phyloP scores from a whole-genome alignment of 2,888 invertebrate genomes.

The Branchellion lobata region DNA sequence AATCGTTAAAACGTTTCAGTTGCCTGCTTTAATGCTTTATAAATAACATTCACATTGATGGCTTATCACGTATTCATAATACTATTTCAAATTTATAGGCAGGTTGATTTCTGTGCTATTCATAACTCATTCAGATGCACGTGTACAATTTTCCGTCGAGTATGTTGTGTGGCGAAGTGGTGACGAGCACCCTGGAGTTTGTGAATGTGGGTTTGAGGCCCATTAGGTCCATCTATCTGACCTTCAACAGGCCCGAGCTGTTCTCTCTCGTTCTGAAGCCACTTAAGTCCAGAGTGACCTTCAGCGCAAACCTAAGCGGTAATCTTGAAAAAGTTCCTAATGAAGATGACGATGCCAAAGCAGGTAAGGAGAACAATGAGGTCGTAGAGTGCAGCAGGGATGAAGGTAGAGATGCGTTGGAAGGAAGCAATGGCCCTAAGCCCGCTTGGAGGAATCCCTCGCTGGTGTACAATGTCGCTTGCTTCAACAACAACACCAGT shows the following conservation, averaged over 20 bases:
- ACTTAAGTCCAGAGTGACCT: not conserved
- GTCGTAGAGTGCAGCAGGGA: not conserved
- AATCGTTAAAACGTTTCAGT: not conserved
- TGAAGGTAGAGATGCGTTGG: not conserved
- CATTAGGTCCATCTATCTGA: slow-evolving; percentile 5
- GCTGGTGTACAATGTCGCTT: not conserved
- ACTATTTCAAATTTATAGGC: no score
- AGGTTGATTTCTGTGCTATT: no score
- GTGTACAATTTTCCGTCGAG: slow-evolving; percentile 8
- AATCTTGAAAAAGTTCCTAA: no score
- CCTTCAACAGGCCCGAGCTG: slow-evolving; percentile 20
- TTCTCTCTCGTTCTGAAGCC: slow-evolving; percentile 20
- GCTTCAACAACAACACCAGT: not conserved
- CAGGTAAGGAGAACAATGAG: not conserved
- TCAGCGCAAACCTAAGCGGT: no score
- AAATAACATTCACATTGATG: no score
- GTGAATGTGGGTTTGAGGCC: slow-evolving; percentile 10
- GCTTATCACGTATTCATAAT: no score
- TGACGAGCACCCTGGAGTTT: not conserved
- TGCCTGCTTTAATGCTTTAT: no score
- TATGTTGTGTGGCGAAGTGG: slow-evolving; percentile 32
- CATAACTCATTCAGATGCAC: no score
- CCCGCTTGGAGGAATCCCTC: not conserved
- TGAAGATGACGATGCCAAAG: not conserved
- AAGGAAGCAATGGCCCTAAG: not conserved